Base-by-base conservation (phyloP, 2,113 vertebrate species). In the Hirundichthys speculiger region DNA sequence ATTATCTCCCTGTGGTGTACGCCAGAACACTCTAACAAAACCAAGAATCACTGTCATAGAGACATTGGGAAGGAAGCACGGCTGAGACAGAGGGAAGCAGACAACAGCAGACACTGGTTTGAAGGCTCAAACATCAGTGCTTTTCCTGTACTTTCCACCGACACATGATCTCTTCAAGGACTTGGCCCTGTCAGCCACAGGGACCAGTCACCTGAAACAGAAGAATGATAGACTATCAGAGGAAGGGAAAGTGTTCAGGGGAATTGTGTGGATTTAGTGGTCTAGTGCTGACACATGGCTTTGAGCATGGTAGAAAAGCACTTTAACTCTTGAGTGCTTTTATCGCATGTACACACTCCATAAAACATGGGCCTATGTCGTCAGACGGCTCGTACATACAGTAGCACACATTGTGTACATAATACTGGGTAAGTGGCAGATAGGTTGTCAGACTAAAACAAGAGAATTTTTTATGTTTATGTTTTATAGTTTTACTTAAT, bases 111-210 rank as follows among this genome's bases (percentile, higher is more conserved):
- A 69, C 79, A 79, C 75, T 11, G 42, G 59, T 70, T 79, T 77
- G 69, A 88, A 78, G 85, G 75, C 86, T 84, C 55, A 77, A 72
- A 89, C 81, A 87, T 79, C 72, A 83, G 72, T 60, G 75, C 69
- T 73, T 69, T 80, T 85, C 85, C 85, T 86, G 89, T 88, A 86
- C 87, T 89, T 88, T 87, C 85, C 78, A 84, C 83, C 85, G 89
- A 91, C 86, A 88, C 89, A 86, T 84, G 86, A 90, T 91, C 88
- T 88, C 86, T 86, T 90, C 86, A 90, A 91, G 89, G 89, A 90
- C 89, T 90, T 58, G 51, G 83, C 78, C 66, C 87, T 50, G 88
- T 90, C 89, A 88, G 89, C 85, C 75, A 51, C 82, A 79, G 85
- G 84, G 85, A 68, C 80, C 86, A 90, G 64, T 80, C 88, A 89